These are phyloP conservation scores for Amphibalanus amphitrite DNA, from an alignment of 1,140 invertebrate species.

Conservation along the genomic window DNA sequence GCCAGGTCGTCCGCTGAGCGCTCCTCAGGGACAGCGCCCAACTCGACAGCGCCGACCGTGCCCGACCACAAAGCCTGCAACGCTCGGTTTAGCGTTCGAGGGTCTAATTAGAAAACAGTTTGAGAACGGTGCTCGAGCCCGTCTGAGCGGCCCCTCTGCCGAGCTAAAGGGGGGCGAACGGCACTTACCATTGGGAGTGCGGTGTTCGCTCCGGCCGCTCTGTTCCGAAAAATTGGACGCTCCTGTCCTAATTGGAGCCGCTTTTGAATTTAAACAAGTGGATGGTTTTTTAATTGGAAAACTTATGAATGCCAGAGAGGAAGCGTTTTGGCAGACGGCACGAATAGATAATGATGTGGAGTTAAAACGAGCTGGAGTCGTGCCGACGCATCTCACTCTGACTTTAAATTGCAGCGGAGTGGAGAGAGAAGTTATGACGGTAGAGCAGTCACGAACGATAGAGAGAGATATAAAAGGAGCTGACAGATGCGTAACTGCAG, in stretches of 20 bases:
- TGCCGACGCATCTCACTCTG: background rate
- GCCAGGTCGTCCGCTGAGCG: background rate
- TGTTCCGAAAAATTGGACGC: background rate
- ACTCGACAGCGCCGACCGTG: background rate
- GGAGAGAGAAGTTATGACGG: too few relatives aligned
- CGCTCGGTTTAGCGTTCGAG: background rate
- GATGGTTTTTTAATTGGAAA: slow-evolving; percentile 2
- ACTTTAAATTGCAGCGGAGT: background rate
- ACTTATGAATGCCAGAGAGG: background rate
- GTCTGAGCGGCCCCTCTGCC: background rate
- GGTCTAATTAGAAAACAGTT: background rate
- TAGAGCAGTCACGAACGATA: too few relatives aligned
- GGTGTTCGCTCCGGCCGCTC: background rate
- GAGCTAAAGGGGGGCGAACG: background rate
- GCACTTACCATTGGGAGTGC: background rate
- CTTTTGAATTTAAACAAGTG: slow-evolving; percentile 2
- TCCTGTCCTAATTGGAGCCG: background rate
- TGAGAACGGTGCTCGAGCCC: background rate
- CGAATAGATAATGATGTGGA: slow-evolving; percentile 1
- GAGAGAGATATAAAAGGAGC: too few relatives aligned
- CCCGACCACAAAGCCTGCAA: background rate
- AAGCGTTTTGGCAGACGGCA: background rate
- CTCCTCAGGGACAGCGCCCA: background rate
- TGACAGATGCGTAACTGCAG: too few relatives aligned
- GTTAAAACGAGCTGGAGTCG: background rate